Percentiles rank a stretch among this genome's conserved stretches.
phyloP scores from a whole-genome alignment of 2,888 invertebrate genomes.

The Halictus quadricinctus region DNA sequence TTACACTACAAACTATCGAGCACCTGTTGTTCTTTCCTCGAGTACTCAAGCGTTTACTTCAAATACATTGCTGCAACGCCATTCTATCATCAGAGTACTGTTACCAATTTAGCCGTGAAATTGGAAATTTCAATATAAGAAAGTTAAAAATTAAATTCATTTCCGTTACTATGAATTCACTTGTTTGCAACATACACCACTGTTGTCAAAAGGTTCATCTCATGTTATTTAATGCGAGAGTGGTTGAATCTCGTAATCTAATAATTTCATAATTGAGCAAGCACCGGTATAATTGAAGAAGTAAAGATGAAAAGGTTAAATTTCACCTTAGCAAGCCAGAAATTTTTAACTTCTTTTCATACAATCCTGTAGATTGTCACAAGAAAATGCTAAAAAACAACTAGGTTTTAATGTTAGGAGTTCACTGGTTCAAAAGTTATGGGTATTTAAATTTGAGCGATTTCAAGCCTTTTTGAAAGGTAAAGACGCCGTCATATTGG shows the following conservation, averaged over 20 bases:
- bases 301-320: not conserved
- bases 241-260: not conserved
- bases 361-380: no score
- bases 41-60: not conserved
- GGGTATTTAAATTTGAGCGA: no score
- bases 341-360: no score
- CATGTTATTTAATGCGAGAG: not conserved
- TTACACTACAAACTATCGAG: not conserved
- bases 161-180: not conserved
- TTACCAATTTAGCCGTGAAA: not conserved
- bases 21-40: slow-evolving; percentile 1
- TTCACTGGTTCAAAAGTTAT: no score
- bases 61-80: not conserved
- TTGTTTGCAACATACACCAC: not conserved
- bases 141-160: not conserved
- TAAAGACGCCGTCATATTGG: no score
- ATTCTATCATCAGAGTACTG: not conserved
- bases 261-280: not conserved
- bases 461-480: no score
- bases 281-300: not conserved
- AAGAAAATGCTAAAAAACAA: no score
- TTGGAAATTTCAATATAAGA: not conserved
- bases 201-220: not conserved
- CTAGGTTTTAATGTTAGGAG: no score
- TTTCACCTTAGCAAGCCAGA: no score